Evolutionary conservation across 2,797 vertebrate species (phyloP).

Genomic region (Enteromius fasciolatus): DNA sequence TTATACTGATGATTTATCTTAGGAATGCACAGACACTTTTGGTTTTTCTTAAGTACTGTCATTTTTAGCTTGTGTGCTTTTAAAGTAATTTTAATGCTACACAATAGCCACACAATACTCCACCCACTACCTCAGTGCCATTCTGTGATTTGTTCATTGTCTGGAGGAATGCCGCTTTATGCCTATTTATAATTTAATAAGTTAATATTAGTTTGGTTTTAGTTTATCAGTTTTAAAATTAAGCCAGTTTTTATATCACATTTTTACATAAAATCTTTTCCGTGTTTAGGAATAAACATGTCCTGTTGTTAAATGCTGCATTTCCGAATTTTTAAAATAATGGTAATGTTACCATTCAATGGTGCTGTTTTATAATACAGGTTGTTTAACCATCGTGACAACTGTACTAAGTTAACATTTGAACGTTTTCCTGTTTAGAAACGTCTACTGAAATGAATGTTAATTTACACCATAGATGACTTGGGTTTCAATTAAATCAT

Average conservation of each 20-base stretch:
- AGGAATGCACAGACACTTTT: conserved; percentile 63
- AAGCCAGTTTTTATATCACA: neutral
- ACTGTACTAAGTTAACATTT: neutral
- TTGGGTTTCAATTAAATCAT: neutral
- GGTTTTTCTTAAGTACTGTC: conserved; percentile 52
- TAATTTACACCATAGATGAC: neutral
- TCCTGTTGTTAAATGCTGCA: neutral
- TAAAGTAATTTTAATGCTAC: conserved; percentile 45
- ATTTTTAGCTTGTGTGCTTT: conserved; percentile 36
- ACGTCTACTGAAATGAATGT: neutral
- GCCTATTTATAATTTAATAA: conserved; percentile 64
- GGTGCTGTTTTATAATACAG: conserved; percentile 36
- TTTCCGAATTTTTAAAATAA: neutral
- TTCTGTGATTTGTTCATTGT: conserved; percentile 59
- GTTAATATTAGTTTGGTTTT: conserved; percentile 33
- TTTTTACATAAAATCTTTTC: neutral
- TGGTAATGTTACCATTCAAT: neutral
- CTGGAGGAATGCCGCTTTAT: conserved; percentile 61
- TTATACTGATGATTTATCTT: conserved; percentile 48
- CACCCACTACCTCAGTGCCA: conserved; percentile 72
- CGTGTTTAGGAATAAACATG: neutral
- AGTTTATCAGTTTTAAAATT: conserved; percentile 29
- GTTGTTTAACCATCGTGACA: neutral
- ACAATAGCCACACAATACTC: conserved; percentile 43
- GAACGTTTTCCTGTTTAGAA: neutral